These are phyloP conservation scores for Synanthedon vespiformis DNA, from an alignment of 2,888 invertebrate genomes.

Conservation along the genomic window DNA sequence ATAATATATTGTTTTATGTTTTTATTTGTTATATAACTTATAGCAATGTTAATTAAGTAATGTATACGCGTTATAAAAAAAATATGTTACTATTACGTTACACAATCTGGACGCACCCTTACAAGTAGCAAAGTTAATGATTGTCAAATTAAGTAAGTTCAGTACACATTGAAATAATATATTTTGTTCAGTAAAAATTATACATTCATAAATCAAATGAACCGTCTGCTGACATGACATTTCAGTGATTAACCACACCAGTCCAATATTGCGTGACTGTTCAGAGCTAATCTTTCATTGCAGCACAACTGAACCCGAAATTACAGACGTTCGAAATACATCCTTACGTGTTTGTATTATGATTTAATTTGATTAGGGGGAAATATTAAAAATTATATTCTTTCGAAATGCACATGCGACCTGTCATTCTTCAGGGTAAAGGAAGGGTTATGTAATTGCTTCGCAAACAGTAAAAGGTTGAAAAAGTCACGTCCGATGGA, in stretches of 20 bases:
- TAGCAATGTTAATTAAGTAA: too few species aligned
- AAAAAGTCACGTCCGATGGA: slow-evolving; percentile 29
- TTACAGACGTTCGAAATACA: background rate
- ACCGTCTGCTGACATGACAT: background rate
- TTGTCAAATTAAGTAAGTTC: too few species aligned
- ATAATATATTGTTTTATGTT: too few species aligned
- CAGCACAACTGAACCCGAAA: background rate
- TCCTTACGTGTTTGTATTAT: slow-evolving; percentile 2
- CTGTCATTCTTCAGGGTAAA: slow-evolving; percentile 8
- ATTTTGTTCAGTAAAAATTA: too few species aligned
- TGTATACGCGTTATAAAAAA: too few species aligned
- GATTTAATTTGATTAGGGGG: slow-evolving; percentile 2
- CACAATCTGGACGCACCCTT: too few species aligned
- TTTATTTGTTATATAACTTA: too few species aligned
- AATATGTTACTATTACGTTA: too few species aligned
- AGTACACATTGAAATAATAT: too few species aligned
- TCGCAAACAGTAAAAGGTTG: slow-evolving; percentile 36
- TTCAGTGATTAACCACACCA: background rate
- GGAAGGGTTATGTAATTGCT: slow-evolving; percentile 40
- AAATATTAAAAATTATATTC: slow-evolving; percentile 2
- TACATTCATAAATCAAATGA: background rate
- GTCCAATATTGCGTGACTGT: slow-evolving; percentile 22
- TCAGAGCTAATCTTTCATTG: slow-evolving; percentile 18
- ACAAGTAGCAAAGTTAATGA: too few species aligned
- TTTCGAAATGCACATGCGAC: slow-evolving; percentile 16